Conservation (phyloP, 1,140 invertebrate species). For the Bombus huntii region DNA sequence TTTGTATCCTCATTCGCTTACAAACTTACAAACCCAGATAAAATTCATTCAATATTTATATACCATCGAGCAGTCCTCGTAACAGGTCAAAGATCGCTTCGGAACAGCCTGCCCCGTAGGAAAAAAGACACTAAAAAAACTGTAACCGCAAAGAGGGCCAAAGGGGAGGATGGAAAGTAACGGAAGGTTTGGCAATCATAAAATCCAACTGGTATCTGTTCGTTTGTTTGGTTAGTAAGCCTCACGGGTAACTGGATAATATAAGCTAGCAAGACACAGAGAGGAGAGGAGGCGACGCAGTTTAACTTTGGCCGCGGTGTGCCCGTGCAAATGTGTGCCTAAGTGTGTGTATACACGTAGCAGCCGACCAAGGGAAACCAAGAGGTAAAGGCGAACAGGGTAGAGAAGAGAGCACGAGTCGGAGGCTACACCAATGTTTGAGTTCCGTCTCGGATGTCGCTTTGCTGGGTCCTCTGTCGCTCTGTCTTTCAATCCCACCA, state of each 20-base stretch:
- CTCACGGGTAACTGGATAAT: constrained; percentile 75
- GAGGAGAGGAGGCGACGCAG: constrained; percentile 22
- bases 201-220: constrained; percentile 67
- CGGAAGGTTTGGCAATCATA: constrained; percentile 35
- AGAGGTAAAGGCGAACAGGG: constrained; percentile 49
- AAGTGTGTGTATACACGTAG: constrained; percentile 65
- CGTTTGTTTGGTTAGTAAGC: constrained; percentile 75
- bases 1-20: neutral
- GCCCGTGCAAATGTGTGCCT: constrained; percentile 67
- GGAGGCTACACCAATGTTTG: constrained; percentile 73
- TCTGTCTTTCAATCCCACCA: constrained; percentile 42
- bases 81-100: neutral
- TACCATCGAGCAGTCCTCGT: neutral
- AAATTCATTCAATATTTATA: neutral
- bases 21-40: neutral
- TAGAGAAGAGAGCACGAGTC: constrained; percentile 45
- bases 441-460: constrained; percentile 73
- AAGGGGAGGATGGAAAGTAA: neutral
- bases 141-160: neutral
- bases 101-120: neutral
- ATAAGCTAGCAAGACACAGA: constrained; percentile 68
- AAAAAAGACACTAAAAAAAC: neutral
- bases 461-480: constrained; percentile 60
- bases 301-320: constrained; percentile 71
- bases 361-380: constrained; percentile 5